Base-by-base conservation (phyloP, 2,888 invertebrate species). In the Prosapia bicincta region DNA sequence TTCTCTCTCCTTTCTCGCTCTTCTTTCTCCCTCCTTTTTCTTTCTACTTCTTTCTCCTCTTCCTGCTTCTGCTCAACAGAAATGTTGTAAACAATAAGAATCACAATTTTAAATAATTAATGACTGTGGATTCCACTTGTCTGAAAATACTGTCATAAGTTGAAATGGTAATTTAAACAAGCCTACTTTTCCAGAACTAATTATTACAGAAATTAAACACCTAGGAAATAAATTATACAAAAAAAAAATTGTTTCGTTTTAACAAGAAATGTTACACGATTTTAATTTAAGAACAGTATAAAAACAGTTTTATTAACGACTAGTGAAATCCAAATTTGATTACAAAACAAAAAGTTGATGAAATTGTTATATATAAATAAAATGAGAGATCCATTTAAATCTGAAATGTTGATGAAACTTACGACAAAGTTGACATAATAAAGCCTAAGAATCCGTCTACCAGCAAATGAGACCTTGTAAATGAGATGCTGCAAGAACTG, bases 31-130 rank as follows among this genome's bases (percentile, higher is more conserved):
- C 81, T 76, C 65, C 80, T 79, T 75, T 80, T 80, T n/a, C 90
- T 87, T 81, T 87, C 87, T 66, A 90, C 89, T 83, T 91, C 91
- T 82, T 90, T 90, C 83, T 91, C 91, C 84, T 91, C 91, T 84
- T 92, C 92, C 86, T 91, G 91, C 88, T 92, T 92, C 90, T 91
- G 88, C 83, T 88, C 87, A 86, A 73, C 73, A 73, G 69, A 54
- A 54, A 54, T 54, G 20, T 54, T 20, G 54, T 20, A 54, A 54
- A 54, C 54, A 54, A 20, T 54, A 54, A 54, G 54, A 54, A 20
- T 20, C 54, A 10, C n/a, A 20, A 20, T 2, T 10, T 54, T 54
- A n/a, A 3, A n/a, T 20, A 54, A 20, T 20, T 20, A 54, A n/a
- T 54, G 15, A 20, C n/a, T 69, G 23, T 54, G 54, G 54, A 54